Conservation (phyloP, 2,888 invertebrate species). For the Catocala nupta region DNA sequence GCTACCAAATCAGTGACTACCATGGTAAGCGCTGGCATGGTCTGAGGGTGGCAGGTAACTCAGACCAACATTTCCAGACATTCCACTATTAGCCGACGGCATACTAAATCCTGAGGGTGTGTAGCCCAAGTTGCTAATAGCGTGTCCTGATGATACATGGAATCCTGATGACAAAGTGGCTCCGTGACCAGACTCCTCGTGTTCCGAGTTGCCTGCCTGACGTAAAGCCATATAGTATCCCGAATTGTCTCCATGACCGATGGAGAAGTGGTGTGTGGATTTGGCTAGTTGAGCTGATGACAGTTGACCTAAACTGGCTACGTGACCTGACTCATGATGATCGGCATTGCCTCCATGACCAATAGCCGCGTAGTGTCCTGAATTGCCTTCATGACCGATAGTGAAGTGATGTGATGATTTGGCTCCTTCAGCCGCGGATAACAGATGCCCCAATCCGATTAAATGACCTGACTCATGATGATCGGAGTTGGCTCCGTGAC, state of each 20-base stretch:
- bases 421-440: too few species aligned
- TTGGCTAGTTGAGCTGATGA: too few species aligned
- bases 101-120: background rate
- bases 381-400: background rate
- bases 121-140: background rate
- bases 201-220: background rate
- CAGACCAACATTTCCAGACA: background rate
- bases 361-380: background rate
- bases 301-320: background rate
- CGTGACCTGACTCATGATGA: background rate
- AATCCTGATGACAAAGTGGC: slow-evolving; percentile 1
- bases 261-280: too few species aligned
- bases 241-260: background rate
- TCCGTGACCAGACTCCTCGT: slow-evolving; percentile 1
- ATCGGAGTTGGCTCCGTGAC: background rate
- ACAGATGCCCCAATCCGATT: background rate
- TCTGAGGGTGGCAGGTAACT: slow-evolving; percentile 19
- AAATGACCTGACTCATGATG: background rate
- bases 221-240: background rate
- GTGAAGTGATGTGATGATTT: too few species aligned
- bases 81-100: background rate
- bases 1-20: background rate
- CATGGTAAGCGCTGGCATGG: slow-evolving; percentile 1
- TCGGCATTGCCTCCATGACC: background rate
- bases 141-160: background rate